Percentiles rank a stretch among this genome's conserved stretches.
These are phyloP conservation scores for Perizoma flavofasciatum DNA, from an alignment of 2,888 invertebrate species.

Conservation along the genomic window DNA sequence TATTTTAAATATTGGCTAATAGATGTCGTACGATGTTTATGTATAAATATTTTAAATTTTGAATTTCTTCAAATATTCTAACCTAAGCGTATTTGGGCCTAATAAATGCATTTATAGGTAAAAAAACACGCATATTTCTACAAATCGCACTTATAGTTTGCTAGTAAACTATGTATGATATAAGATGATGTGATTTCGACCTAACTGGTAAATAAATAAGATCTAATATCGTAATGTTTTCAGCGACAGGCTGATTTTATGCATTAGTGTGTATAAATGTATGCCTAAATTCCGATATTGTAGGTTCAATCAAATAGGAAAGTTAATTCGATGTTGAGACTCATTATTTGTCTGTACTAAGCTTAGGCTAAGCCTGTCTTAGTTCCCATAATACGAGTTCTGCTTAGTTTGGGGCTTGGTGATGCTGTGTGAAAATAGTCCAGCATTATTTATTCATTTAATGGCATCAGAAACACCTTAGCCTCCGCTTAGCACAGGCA, in stretches of 20 bases:
- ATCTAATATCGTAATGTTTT: constrained; percentile 37
- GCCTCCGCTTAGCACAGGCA: not conserved
- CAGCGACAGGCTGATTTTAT: constrained; percentile 66
- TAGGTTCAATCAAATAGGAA: constrained; percentile 18
- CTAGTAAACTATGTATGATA: constrained; percentile 12
- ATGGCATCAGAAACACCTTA: no score
- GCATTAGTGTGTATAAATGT: constrained; percentile 71
- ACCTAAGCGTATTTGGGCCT: constrained; percentile 10
- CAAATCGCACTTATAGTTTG: constrained; percentile 12
- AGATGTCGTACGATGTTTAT: constrained; percentile 4
- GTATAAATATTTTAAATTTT: constrained; percentile 11
- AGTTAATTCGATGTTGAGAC: constrained; percentile 15
- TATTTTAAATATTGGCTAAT: no score
- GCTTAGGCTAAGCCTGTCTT: no score
- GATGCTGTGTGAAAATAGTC: no score
- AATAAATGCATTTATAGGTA: constrained; percentile 13
- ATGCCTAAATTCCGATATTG: constrained; percentile 48
- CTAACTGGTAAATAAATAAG: constrained; percentile 7
- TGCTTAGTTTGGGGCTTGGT: no score
- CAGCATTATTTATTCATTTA: no score
- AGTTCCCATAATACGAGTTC: no score
- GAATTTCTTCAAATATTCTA: constrained; percentile 4
- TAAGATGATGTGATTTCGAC: constrained; percentile 29
- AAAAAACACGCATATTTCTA: constrained; percentile 15
- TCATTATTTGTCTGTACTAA: not conserved